Evolutionary conservation across 2,797 vertebrate genomes (phyloP).

Genomic region (Neosalanx taihuensis): DNA sequence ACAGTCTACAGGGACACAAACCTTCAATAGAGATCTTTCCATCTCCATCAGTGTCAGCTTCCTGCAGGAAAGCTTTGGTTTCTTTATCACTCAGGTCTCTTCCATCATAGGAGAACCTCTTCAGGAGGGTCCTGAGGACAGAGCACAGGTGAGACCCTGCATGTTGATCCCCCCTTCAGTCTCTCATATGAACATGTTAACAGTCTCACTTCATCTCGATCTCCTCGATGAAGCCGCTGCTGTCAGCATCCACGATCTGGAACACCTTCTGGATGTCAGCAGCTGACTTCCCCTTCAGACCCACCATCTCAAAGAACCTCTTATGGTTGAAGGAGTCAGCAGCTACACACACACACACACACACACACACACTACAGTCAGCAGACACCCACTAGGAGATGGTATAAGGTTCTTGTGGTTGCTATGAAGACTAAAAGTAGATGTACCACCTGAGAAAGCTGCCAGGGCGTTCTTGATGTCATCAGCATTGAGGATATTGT

Average conservation of each 20-base stretch:
- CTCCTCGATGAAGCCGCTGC: conserved; percentile 93
- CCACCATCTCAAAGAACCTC: conserved; percentile 94
- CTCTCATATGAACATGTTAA: neutral
- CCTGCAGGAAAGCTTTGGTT: conserved; percentile 86
- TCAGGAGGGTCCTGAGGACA: conserved; percentile 80
- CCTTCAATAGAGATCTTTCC: conserved; percentile 94
- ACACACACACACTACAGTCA: conserved; percentile 23
- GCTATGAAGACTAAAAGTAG: neutral
- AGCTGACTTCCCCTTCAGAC: conserved; percentile 83
- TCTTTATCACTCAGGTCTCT: conserved; percentile 88
- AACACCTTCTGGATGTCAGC: conserved; percentile 90
- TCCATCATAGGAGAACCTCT: conserved; percentile 83
- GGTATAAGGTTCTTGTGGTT: no score
- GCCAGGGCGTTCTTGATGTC: conserved; percentile 93
- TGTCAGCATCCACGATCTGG: conserved; percentile 87
- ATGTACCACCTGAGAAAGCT: conserved; percentile 84
- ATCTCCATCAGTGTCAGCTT: conserved; percentile 94
- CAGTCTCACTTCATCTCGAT: conserved; percentile 89
- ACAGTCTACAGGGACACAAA: conserved; percentile 39
- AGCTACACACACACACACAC: conserved; percentile 61
- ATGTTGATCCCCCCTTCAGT: neutral
- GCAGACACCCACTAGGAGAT: neutral
- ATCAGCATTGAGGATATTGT: conserved; percentile 85
- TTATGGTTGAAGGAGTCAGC: conserved; percentile 90
- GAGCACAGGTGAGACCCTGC: neutral